phyloP scores from a whole-genome alignment of 2,888 invertebrate genomes.

The Oxycera nigricornis region DNA sequence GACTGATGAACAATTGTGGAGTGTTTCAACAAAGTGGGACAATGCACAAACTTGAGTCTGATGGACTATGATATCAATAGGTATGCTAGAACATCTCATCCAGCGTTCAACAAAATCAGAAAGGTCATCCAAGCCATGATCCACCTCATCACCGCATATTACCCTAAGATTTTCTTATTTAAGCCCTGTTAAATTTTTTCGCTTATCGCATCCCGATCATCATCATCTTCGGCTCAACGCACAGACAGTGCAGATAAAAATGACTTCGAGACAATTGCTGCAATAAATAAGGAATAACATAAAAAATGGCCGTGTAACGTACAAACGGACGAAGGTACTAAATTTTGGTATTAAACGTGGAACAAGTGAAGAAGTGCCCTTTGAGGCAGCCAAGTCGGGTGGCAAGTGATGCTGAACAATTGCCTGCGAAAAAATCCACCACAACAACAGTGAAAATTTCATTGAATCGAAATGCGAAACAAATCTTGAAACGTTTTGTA shows the following conservation, averaged over 20 bases:
- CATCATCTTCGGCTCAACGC: background rate
- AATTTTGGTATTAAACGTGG: conserved; percentile 8
- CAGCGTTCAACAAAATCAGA: too few relatives aligned
- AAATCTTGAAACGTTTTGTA: background rate
- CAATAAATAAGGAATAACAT: conserved; percentile 28
- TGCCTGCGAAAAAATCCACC: background rate
- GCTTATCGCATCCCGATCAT: background rate
- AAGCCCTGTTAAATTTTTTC: background rate
- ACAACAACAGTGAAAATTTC: background rate
- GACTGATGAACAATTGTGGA: too few relatives aligned
- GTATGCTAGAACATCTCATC: too few relatives aligned
- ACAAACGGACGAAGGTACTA: conserved; percentile 20
- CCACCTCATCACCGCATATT: background rate
- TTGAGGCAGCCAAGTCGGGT: background rate
- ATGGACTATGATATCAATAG: too few relatives aligned
- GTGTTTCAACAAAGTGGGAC: too few relatives aligned
- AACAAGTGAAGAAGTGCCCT: conserved; percentile 25
- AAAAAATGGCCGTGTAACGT: conserved; percentile 20
- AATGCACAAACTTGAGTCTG: too few relatives aligned
- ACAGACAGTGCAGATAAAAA: background rate
- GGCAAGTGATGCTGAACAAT: conserved; percentile 1
- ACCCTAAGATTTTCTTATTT: background rate
- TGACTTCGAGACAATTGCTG: conserved; percentile 24
- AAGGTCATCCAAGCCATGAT: too few relatives aligned
- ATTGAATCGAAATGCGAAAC: background rate